These are phyloP conservation scores for Orthonychiurus folsomi DNA, from an alignment of 2,888 invertebrate genomes.

Conservation along the genomic window DNA sequence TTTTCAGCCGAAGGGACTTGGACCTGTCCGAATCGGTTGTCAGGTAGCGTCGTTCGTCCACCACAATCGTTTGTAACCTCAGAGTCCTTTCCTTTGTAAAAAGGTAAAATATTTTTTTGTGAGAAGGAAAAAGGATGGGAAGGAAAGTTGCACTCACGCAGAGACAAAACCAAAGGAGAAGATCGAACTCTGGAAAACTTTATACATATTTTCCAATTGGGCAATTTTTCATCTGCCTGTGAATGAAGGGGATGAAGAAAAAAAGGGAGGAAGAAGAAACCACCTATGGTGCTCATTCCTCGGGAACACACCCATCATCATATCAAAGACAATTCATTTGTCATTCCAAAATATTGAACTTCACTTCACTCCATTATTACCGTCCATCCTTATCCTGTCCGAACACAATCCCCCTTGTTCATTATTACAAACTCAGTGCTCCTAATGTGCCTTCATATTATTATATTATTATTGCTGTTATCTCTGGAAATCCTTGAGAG, in stretches of 20 bases:
- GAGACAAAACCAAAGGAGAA: conserved; percentile 1
- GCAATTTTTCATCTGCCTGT: conserved; percentile 33
- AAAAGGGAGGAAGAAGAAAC: conserved; percentile 8
- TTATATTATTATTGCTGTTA: background rate
- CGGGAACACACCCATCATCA: conserved; percentile 26
- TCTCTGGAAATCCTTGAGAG: background rate
- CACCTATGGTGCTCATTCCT: conserved; percentile 27
- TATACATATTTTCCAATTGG: conserved; percentile 20
- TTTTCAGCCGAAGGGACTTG: too few relatives aligned
- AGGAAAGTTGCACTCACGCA: background rate
- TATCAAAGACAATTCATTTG: conserved; percentile 32
- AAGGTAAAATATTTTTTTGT: background rate
- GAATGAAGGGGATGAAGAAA: conserved; percentile 6
- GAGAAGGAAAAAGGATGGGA: background rate
- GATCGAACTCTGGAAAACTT: background rate
- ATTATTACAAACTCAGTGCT: background rate
- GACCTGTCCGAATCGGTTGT: background rate
- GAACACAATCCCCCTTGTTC: background rate
- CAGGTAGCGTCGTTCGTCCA: background rate
- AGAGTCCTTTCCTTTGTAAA: too few relatives aligned
- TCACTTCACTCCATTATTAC: conserved; percentile 9
- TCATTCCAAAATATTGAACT: conserved; percentile 29
- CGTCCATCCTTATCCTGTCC: background rate
- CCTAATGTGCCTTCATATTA: background rate
- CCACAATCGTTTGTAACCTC: too few relatives aligned